Percentiles rank a stretch among this genome's conserved stretches.
These are phyloP conservation scores for Drusus annulatus DNA, from an alignment of 1,140 invertebrate species.

Conservation along the genomic window DNA sequence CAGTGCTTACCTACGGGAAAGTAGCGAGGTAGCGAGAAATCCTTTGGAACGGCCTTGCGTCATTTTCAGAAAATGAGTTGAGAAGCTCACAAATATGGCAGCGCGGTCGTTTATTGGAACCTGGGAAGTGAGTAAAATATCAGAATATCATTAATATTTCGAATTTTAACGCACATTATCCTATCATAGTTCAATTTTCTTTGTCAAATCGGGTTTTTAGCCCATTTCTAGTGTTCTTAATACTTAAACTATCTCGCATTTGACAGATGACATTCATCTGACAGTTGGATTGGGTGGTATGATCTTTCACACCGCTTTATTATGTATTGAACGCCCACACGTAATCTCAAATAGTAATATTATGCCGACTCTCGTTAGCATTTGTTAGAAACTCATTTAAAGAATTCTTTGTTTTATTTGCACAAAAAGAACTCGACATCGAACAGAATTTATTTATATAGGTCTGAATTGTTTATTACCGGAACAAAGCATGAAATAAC, in stretches of 20 bases:
- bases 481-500: no score
- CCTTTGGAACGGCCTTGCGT: background rate
- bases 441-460: no score
- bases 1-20: background rate
- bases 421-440: no score
- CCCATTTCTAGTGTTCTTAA: no score
- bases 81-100: constrained; percentile 38
- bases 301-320: constrained; percentile 21
- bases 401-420: no score
- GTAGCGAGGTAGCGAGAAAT: background rate
- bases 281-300: constrained; percentile 31
- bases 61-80: constrained; percentile 25
- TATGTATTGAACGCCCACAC: constrained; percentile 7
- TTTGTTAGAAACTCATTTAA: background rate
- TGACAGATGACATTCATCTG: constrained; percentile 50
- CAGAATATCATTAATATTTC: background rate
- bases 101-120: constrained; percentile 41
- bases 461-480: no score
- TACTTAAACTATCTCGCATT: background rate
- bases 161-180: no score
- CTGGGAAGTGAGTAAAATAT: constrained; percentile 49
- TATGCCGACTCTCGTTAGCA: background rate
- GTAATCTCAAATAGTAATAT: constrained; percentile 2
- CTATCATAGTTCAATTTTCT: no score
- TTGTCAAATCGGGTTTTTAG: no score